phyloP scores from a whole-genome alignment of 2,113 vertebrate genomes.

The Capra hircus region DNA sequence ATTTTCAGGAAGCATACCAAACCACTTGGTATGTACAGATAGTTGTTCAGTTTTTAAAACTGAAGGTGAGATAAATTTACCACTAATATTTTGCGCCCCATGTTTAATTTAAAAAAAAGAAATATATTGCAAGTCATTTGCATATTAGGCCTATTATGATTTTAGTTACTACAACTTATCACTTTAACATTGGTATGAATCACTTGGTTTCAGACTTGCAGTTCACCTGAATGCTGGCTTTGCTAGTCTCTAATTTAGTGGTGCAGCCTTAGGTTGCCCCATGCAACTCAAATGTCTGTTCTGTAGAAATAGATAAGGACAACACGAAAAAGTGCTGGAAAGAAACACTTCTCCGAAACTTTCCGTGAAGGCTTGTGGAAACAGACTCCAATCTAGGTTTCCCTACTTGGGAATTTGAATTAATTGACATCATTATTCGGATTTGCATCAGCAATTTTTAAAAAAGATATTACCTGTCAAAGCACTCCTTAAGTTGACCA shows the following conservation, averaged over 20 bases:
- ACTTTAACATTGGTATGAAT: background rate
- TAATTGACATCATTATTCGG: constrained; percentile 36
- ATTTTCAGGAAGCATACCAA: background rate
- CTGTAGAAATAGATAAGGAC: background rate
- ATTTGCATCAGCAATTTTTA: background rate
- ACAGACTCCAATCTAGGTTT: background rate
- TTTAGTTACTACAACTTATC: background rate
- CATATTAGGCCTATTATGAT: background rate
- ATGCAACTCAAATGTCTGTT: background rate
- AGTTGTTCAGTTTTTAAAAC: background rate
- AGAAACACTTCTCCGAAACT: background rate
- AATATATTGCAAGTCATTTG: background rate
- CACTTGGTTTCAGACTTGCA: background rate
- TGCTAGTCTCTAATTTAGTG: background rate
- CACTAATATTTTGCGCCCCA: background rate
- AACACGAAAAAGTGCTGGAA: background rate
- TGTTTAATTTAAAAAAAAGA: constrained; percentile 18
- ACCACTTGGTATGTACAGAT: background rate
- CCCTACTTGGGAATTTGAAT: constrained; percentile 1
- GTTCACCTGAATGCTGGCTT: background rate
- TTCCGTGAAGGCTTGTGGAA: background rate
- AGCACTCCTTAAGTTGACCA: constrained; percentile 9
- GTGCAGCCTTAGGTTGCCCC: background rate
- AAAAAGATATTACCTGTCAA: constrained; percentile 27
- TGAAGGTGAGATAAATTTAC: background rate